phyloP scores from a whole-genome alignment of 2,797 vertebrate species.

The Brachyrhaphis roseni region DNA sequence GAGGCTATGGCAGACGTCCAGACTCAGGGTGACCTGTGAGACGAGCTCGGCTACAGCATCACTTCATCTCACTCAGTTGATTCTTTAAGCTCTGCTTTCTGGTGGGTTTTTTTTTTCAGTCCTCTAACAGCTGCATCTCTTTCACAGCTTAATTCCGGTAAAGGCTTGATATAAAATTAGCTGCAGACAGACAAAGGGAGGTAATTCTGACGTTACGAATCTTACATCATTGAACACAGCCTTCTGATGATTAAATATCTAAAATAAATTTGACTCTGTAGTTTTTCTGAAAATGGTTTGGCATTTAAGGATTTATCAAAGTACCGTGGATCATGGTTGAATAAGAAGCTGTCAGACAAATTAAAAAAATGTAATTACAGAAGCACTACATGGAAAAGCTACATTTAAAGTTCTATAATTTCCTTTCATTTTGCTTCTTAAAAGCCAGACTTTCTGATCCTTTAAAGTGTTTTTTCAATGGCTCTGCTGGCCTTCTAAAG shows the following conservation, averaged over 20 bases:
- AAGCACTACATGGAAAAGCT: neutral
- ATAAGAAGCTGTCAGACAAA: neutral
- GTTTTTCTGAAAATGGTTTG: neutral
- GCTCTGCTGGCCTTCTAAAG: neutral
- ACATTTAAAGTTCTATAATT: neutral
- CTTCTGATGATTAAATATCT: neutral
- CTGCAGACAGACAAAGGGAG: neutral
- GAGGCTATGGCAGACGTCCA: conserved; percentile 37
- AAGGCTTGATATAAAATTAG: neutral
- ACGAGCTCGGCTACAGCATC: conserved; percentile 10
- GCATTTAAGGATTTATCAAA: neutral
- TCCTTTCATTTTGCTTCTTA: neutral
- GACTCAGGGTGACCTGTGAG: conserved; percentile 36
- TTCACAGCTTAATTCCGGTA: neutral
- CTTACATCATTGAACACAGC: neutral
- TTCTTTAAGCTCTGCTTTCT: conserved; percentile 15
- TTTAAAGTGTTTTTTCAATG: neutral
- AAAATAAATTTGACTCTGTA: neutral
- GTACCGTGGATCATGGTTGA: neutral
- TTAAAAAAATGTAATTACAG: neutral
- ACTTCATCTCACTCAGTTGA: conserved; percentile 24
- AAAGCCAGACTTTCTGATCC: neutral
- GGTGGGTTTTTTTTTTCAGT: neutral
- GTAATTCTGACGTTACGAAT: neutral
- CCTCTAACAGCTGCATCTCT: neutral